Conservation (phyloP, 2,113 vertebrate genomes). For the Struthio camelus region DNA sequence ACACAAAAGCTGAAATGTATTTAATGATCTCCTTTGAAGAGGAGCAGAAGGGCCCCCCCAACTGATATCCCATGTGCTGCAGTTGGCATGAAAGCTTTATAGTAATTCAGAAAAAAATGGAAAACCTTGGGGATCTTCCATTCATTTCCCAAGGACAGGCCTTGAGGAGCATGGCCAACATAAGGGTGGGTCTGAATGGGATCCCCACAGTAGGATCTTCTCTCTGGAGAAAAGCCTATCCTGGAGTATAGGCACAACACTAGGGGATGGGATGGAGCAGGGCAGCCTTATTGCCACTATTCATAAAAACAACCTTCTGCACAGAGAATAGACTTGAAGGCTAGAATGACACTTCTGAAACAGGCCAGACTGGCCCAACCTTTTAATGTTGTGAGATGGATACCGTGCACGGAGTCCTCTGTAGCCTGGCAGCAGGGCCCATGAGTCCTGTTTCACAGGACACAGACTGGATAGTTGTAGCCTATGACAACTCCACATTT, state of each 20-base stretch:
- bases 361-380: neutral
- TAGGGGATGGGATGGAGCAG: neutral
- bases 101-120: neutral
- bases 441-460: neutral
- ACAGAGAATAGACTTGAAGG: neutral
- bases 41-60: neutral
- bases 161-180: rapidly evolving
- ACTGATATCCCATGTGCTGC: neutral
- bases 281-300: neutral
- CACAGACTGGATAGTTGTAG: neutral
- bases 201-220: neutral
- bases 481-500: neutral
- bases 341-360: neutral
- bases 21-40: slow-evolving; percentile 8
- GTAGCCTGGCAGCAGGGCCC: neutral
- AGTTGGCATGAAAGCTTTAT: neutral
- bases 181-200: neutral
- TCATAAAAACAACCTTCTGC: neutral
- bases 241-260: neutral
- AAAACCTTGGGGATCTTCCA: neutral
- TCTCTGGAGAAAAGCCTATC: neutral
- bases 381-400: neutral
- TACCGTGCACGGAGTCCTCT: neutral
- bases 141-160: neutral
- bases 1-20: neutral